Percentiles rank a stretch among this genome's conserved stretches.
Evolutionary conservation across 2,113 vertebrate genomes (phyloP).

Genomic region (Xiphorhynchus elegans): DNA sequence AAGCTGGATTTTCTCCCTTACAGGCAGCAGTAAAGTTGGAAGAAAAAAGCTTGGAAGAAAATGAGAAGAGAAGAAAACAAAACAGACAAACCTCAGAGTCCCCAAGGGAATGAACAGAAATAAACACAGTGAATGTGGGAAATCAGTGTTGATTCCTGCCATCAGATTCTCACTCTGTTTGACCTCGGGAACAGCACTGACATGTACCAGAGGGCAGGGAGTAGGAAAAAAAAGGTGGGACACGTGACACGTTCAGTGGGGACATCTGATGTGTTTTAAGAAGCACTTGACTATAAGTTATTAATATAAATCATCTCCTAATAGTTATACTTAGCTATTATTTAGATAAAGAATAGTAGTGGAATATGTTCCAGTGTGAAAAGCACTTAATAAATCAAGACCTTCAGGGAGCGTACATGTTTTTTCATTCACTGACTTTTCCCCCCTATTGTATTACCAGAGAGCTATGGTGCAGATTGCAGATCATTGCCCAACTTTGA

Average conservation of each 20-base stretch:
- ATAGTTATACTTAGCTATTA: not conserved
- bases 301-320: not conserved
- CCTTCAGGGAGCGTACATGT: not conserved
- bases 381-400: not conserved
- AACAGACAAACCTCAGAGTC: conserved; percentile 41
- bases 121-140: conserved; percentile 49
- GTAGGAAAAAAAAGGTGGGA: not conserved
- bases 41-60: not conserved
- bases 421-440: not conserved
- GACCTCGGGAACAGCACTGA: conserved; percentile 8
- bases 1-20: not conserved
- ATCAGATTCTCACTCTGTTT: conserved; percentile 28
- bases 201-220: conserved; percentile 23
- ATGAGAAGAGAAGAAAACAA: conserved; percentile 33
- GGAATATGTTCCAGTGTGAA: not conserved
- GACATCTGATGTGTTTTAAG: not conserved
- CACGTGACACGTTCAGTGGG: not conserved
- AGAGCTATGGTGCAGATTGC: not conserved
- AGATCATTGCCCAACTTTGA: rapidly evolving
- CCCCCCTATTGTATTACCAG: not conserved
- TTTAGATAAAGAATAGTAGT: not conserved
- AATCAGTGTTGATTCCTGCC: conserved; percentile 46
- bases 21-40: not conserved
- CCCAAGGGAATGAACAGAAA: conserved; percentile 40
- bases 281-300: not conserved